A percentile compares a stretch with the other conserved stretches of the same genome.
Evolutionary conservation across 2,113 vertebrate genomes (phyloP).

Genomic region (Nanorana parkeri): DNA sequence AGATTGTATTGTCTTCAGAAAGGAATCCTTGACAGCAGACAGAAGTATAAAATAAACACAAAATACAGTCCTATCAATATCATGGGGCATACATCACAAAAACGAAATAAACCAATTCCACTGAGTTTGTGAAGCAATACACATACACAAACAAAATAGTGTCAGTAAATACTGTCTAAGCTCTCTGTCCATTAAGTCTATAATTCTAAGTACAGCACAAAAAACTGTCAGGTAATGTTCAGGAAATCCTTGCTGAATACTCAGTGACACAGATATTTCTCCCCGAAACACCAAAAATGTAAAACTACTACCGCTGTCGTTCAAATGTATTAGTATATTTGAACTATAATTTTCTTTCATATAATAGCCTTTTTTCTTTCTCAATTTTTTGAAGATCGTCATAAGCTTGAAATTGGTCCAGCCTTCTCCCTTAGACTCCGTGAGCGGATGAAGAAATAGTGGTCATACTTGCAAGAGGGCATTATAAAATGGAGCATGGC

Average conservation of each 20-base stretch:
- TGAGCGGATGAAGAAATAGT: background rate
- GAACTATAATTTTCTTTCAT: conserved; percentile 28
- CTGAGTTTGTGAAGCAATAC: background rate
- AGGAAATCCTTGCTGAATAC: conserved; percentile 29
- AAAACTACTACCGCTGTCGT: conserved; percentile 25
- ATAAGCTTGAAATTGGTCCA: background rate
- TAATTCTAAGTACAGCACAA: conserved; percentile 4
- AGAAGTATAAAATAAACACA: background rate
- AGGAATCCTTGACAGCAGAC: background rate
- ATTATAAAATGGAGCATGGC: conserved; percentile 93
- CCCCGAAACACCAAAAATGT: background rate
- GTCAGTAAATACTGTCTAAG: too few relatives aligned
- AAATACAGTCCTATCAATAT: background rate
- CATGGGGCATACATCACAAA: background rate
- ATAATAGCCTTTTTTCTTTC: conserved; percentile 31
- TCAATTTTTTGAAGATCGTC: conserved; percentile 1
- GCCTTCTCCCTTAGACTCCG: background rate
- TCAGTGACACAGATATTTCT: conserved; percentile 7
- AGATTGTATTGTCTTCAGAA: background rate
- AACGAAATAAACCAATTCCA: background rate
- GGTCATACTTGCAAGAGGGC: conserved; percentile 3
- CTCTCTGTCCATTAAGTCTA: background rate
- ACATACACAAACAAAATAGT: too few relatives aligned
- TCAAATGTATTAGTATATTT: conserved; percentile 6
- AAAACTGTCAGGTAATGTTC: conserved; percentile 10